Evolutionary conservation across 1,140 invertebrate species (phyloP), one percentile per base, ranked within the genome.

Genomic region (Palaemon carinicauda): DNA sequence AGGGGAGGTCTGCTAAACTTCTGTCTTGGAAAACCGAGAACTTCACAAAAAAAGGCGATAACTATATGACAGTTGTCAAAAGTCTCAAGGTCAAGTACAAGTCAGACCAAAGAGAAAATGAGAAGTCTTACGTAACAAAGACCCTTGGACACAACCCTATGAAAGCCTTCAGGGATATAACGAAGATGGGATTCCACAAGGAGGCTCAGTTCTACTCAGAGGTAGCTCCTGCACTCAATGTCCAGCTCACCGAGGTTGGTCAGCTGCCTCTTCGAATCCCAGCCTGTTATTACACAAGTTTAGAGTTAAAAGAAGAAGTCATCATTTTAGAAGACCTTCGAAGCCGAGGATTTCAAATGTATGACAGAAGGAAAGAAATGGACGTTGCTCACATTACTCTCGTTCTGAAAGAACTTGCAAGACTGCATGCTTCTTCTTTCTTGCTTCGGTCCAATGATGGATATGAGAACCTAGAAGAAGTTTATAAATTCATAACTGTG

Each of bases 351-450:
- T 82, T 71, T 65, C 65, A 65, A 31, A 29, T 51, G 29, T 74
- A 52, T 21, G 33, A 50, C 60, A 21, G 60, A 15, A 69, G 29
- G 81, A 73, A 52, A 9, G 50, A 33, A 51, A 54, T 82, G 21
- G 81, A 82, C 33, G 81, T 52, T 7, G 33, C 65, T 14, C 56
- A 73, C 29, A 73, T 31, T 15, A 21, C n/a, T 15, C 65, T 82
- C 41, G 50, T 82, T 52, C 65, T 51, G 19, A 27, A 53, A 24
- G 81, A 82, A 73, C 41, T 54, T 29, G 81, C 81, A 5, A 82
- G 74, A 53, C 81, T 82, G 19, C 81, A 82, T 50, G 81, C 81
- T 5, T 56, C 81, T n/a, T 82, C 81, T 21, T 73, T 29, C n/a
- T 33, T 82, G 31, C 41, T 82, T 19, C 12, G 14, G 41, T 21